Evolutionary conservation across 2,797 vertebrate genomes (phyloP), one percentile per base, ranked within the genome.

Genomic region (Melanotaenia trifasciata): DNA sequence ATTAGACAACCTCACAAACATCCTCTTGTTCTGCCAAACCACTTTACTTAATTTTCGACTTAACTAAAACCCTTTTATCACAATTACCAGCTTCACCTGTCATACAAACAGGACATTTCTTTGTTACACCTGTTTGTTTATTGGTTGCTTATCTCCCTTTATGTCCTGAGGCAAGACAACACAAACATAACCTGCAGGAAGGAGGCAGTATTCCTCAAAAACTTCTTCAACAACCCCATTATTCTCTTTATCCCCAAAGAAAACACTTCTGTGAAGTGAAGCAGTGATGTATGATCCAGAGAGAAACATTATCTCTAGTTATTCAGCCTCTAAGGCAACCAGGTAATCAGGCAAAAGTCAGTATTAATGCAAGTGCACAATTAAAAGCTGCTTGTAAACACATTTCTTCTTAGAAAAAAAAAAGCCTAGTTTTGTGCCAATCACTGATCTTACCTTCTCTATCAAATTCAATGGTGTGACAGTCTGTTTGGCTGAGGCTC

Each of bases 381-480:
- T 36, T 62, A 43, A 16, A 12, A 36, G 24, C 68, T 59, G 36
- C 36, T 38, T 6, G 0, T 45, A 45, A 20, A 33, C 14, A 40
- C 38, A 43, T 16, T 43, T 43, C 14, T 43, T 8, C 32, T 33
- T 16, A 56, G 2, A 53, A 5, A 53, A 14, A 14, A 56, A 1
- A 56, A 3, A 30, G 53, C 33, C 12, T 56, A 24, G 24, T 4
- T 64, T 33, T 28, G 57, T 64, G 26, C 60, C 16, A 33, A 28
- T 53, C 18, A n/a, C 14, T 16, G 74, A 16, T 1, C 83, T 94
- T 93, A 97, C 97, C 96, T 93, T 94, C 69, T 53, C 73, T 38
- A 80, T 98, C 97, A 81, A 98, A 98, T 64, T 94, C 90, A 1
- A 98, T 95, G 72, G 74, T 79, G 63, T 86, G 88, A 26, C 91